Evolutionary conservation across 2,113 vertebrate genomes (phyloP).

Genomic region (Antennarius striatus): DNA sequence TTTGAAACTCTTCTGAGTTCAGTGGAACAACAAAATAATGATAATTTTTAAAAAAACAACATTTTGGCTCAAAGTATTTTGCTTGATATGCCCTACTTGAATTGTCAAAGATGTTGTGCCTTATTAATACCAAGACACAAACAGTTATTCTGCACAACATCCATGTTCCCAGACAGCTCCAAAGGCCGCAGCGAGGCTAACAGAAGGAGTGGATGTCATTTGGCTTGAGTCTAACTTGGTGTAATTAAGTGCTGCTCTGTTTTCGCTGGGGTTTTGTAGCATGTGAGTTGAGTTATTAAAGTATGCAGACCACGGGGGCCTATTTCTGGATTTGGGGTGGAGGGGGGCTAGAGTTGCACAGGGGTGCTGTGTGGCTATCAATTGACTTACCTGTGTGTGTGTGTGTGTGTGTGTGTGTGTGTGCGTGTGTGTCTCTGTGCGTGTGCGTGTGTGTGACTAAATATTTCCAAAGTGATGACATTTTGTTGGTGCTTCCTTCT

Average conservation of each 20-base stretch:
- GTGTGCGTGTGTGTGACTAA: neutral
- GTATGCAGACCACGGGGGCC: constrained; percentile 69
- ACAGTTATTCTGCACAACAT: neutral
- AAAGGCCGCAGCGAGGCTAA: constrained; percentile 15
- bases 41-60: too few species aligned
- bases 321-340: constrained; percentile 50
- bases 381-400: constrained; percentile 53
- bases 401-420: constrained; percentile 7
- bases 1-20: too few species aligned
- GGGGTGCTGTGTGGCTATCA: constrained; percentile 15
- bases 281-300: constrained; percentile 75
- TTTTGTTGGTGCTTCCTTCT: neutral
- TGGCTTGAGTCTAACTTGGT: constrained; percentile 57
- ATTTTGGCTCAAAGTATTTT: too few species aligned
- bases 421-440: neutral
- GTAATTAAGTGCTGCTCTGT: constrained; percentile 67
- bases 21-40: too few species aligned
- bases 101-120: too few species aligned
- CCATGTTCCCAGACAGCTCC: constrained; percentile 10
- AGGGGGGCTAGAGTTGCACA: neutral
- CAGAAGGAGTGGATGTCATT: constrained; percentile 49
- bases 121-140: too few species aligned
- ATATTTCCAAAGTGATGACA: constrained; percentile 9
- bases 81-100: too few species aligned
- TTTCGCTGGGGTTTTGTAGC: constrained; percentile 55